Conservation (phyloP, 2,797 vertebrate genomes). For the Pipistrellus nathusii region DNA sequence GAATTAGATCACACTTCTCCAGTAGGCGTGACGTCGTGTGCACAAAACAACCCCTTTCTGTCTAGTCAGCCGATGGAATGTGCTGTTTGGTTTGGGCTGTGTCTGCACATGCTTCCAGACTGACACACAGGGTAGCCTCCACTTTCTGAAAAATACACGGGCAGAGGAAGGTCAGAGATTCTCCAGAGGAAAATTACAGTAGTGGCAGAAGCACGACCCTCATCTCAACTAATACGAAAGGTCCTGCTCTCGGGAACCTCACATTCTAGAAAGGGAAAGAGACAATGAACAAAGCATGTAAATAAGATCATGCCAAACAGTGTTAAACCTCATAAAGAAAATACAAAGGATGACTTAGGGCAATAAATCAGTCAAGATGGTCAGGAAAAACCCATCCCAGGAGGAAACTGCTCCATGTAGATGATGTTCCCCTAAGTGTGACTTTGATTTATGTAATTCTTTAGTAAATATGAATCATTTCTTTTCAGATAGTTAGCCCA, state of each 20-base stretch:
- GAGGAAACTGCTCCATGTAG: not conserved
- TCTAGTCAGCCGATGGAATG: not conserved
- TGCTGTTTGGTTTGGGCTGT: not conserved
- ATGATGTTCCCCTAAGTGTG: not conserved
- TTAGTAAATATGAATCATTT: constrained; percentile 54
- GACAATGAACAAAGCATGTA: not conserved
- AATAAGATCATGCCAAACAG: not conserved
- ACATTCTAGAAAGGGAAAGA: not conserved
- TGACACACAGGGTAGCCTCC: not conserved
- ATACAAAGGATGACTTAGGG: not conserved
- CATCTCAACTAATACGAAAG: not conserved
- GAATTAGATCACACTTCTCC: not conserved
- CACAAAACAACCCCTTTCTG: not conserved
- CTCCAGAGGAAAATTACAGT: not conserved
- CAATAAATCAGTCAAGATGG: not conserved
- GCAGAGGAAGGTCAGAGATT: not conserved
- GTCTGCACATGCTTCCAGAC: not conserved
- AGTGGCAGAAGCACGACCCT: not conserved
- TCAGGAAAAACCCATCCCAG: not conserved
- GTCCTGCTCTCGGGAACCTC: not conserved
- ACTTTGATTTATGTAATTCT: constrained; percentile 54
- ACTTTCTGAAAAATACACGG: not conserved
- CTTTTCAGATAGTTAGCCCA: constrained; percentile 70
- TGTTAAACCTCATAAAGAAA: not conserved
- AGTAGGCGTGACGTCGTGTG: not conserved